phyloP scores from a whole-genome alignment of 2,888 invertebrate genomes.

The Leptinotarsa tumamoca region DNA sequence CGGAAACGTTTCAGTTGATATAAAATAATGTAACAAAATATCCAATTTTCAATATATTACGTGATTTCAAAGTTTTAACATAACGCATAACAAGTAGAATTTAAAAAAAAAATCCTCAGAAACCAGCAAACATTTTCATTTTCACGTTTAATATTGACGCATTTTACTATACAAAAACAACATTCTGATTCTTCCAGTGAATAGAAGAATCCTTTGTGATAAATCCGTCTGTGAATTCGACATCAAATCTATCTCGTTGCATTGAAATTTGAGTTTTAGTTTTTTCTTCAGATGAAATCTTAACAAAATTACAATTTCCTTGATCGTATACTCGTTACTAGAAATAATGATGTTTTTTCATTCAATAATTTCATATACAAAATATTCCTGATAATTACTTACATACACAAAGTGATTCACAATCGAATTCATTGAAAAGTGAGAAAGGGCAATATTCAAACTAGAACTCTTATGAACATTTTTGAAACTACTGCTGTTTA shows the following conservation, averaged over 20 bases:
- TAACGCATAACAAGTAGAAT: background rate
- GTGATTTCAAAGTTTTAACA: no score
- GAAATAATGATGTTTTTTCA: background rate
- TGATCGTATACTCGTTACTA: background rate
- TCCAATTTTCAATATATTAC: background rate
- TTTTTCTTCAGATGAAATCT: background rate
- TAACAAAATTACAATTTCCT: background rate
- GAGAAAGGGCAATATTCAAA: background rate
- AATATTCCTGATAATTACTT: background rate
- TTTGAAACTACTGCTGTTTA: background rate
- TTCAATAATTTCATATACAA: background rate
- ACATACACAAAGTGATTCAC: background rate
- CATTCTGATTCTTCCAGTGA: background rate
- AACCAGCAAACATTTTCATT: background rate
- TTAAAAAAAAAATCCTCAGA: background rate
- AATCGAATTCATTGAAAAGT: background rate
- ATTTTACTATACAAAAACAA: constrained; percentile 7
- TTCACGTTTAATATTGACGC: background rate
- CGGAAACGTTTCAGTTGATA: constrained; percentile 33
- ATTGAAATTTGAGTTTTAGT: background rate
- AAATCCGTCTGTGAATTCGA: background rate
- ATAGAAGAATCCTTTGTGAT: background rate
- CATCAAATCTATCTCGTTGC: background rate
- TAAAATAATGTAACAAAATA: background rate
- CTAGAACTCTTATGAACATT: background rate